phyloP scores from a whole-genome alignment of 2,113 vertebrate species.

The Azemiops feae region DNA sequence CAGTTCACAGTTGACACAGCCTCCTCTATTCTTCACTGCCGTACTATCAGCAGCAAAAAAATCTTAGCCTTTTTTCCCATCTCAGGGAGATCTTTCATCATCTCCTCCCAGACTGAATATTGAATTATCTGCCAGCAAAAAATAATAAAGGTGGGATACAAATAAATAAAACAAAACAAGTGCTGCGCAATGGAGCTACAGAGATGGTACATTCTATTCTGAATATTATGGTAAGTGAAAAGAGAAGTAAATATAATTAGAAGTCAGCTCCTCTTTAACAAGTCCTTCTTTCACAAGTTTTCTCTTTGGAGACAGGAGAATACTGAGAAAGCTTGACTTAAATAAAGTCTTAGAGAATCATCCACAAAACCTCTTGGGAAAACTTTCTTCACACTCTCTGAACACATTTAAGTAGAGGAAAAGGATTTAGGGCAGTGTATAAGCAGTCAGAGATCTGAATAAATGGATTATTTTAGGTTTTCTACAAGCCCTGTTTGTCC shows the following conservation, averaged over 20 bases:
- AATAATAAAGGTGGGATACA: background rate
- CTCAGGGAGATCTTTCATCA: background rate
- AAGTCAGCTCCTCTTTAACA: background rate
- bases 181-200: background rate
- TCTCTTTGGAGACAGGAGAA: background rate
- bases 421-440: slow-evolving; percentile 13
- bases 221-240: background rate
- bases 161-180: background rate
- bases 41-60: background rate
- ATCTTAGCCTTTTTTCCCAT: background rate
- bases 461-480: slow-evolving; percentile 44
- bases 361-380: background rate
- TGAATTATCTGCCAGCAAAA: background rate
- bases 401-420: background rate
- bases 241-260: background rate
- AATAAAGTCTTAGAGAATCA: background rate
- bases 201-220: background rate
- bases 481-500: slow-evolving; percentile 29
- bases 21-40: background rate
- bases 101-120: background rate
- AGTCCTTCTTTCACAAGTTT: background rate
- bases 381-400: background rate
- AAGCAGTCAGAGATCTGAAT: slow-evolving; percentile 44
- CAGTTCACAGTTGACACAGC: background rate
- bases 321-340: background rate